phyloP scores from a whole-genome alignment of 2,113 vertebrate genomes.

The Callithrix jacchus region DNA sequence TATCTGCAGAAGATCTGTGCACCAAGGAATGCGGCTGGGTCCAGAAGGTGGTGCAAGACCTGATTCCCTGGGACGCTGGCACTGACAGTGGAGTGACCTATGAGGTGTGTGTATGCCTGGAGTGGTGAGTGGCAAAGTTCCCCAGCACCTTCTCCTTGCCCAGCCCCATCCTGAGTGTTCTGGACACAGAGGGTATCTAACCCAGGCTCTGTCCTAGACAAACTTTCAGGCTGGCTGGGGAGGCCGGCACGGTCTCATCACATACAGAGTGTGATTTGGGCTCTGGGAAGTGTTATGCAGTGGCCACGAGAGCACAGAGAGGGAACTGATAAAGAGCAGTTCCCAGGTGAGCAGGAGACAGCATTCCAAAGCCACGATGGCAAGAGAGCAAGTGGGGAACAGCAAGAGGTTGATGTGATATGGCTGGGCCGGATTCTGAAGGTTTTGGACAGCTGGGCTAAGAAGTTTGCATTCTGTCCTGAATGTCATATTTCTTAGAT shows the following conservation, averaged over 20 bases:
- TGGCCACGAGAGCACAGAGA: not conserved
- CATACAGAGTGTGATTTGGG: not conserved
- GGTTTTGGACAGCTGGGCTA: not conserved
- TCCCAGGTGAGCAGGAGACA: not conserved
- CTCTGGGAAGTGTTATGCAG: not conserved
- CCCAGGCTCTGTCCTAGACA: not conserved
- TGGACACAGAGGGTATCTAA: no score
- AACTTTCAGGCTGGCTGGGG: not conserved
- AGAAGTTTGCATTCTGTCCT: not conserved
- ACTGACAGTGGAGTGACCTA: slow-evolving; percentile 97
- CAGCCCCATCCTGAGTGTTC: not conserved
- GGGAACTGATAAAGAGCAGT: no score
- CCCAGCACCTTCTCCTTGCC: not conserved
- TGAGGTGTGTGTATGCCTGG: slow-evolving; percentile 84
- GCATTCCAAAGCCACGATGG: not conserved
- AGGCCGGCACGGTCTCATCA: not conserved
- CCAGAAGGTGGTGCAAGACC: slow-evolving; percentile 94
- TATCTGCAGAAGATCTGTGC: slow-evolving; percentile 96
- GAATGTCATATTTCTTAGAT: not conserved
- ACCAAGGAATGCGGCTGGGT: slow-evolving; percentile 99
- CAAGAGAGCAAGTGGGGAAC: not conserved
- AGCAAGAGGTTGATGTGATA: not conserved
- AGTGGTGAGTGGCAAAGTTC: not conserved
- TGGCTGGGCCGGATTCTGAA: not conserved
- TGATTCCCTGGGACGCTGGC: slow-evolving; percentile 98